Percentiles rank a stretch among this genome's conserved stretches.
phyloP scores from a whole-genome alignment of 2,888 invertebrate species.

The Limnephilus marmoratus region DNA sequence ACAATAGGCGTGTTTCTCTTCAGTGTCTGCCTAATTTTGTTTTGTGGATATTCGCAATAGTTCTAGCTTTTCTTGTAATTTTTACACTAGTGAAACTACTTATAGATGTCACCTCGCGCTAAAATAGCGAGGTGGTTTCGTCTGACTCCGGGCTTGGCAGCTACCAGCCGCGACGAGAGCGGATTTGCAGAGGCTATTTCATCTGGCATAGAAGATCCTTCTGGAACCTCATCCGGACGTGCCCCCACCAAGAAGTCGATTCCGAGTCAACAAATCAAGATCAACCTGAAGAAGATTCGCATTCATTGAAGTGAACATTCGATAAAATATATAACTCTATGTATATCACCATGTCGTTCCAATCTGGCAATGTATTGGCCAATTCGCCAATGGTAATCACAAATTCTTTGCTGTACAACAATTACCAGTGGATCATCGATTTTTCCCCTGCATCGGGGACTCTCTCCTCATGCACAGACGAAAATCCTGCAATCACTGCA shows the following conservation, averaged over 20 bases:
- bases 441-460: background rate
- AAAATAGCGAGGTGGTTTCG: conserved; percentile 91
- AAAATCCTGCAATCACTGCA: background rate
- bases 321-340: background rate
- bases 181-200: conserved; percentile 73
- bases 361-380: background rate
- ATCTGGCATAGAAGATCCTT: conserved; percentile 80
- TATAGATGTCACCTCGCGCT: conserved; percentile 75
- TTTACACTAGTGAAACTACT: background rate
- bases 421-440: background rate
- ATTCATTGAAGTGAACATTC: conserved; percentile 29
- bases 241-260: conserved; percentile 34
- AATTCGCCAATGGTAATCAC: background rate
- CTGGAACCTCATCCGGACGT: conserved; percentile 31
- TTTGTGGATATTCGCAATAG: background rate
- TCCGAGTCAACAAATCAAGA: conserved; percentile 30
- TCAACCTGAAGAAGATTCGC: conserved; percentile 48
- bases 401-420: background rate
- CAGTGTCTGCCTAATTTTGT: background rate
- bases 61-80: background rate
- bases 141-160: conserved; percentile 78
- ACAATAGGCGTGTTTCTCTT: background rate
- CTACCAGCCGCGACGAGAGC: conserved; percentile 86
- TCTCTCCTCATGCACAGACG: background rate
- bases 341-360: background rate